Conservation (phyloP, 2,797 vertebrate species). For the Jordanella pulchra region DNA sequence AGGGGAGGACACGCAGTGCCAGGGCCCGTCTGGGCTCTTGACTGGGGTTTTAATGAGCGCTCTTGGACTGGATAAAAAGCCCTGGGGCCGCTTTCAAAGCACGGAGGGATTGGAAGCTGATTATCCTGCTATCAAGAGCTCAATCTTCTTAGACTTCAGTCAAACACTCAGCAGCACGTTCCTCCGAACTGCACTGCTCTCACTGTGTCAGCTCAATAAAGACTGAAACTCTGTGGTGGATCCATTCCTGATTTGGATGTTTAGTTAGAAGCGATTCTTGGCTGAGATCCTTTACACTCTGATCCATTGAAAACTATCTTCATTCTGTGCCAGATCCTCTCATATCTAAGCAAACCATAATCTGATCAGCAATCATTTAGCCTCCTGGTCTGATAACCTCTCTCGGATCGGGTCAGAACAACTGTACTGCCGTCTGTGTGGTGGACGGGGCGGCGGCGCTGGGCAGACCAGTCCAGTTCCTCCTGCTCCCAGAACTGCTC, state of each 20-base stretch:
- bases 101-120: conserved; percentile 51
- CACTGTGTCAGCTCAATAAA: conserved; percentile 1
- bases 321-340: neutral
- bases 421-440: no score
- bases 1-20: conserved; percentile 36
- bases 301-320: neutral
- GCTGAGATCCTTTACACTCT: neutral
- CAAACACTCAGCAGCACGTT: neutral
- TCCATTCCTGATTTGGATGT: neutral
- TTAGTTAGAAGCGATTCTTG: neutral
- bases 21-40: conserved; percentile 41
- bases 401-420: no score
- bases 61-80: conserved; percentile 53
- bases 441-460: no score
- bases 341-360: no score
- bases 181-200: conserved; percentile 6
- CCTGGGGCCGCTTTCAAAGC: conserved; percentile 54
- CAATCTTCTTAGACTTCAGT: conserved; percentile 40
- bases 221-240: neutral
- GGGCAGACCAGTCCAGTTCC: no score
- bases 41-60: conserved; percentile 62
- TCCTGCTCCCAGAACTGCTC: no score
- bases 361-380: no score
- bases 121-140: conserved; percentile 50
- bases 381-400: no score